Conservation (phyloP, 2,113 vertebrate species). For the Hippocampus guttulatus region DNA sequence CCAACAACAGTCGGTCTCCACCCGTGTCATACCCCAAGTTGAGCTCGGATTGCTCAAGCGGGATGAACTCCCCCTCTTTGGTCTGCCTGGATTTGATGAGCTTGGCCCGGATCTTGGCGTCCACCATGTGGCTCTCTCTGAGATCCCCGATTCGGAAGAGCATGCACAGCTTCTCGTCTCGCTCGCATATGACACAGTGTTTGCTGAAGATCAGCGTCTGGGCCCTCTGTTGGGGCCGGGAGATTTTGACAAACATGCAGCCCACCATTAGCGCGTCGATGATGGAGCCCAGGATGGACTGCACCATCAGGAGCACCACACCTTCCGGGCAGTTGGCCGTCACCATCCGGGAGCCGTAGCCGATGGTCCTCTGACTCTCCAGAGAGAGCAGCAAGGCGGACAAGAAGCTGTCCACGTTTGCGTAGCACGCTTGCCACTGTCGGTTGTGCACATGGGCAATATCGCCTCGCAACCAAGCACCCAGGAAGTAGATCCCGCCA, state of each 20-base stretch:
- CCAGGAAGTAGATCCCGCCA: slow-evolving; percentile 72
- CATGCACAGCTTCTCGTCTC: slow-evolving; percentile 75
- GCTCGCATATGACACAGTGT: slow-evolving; percentile 74
- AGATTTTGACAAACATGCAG: slow-evolving; percentile 87
- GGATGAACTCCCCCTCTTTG: slow-evolving; percentile 80
- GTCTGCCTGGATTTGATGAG: slow-evolving; percentile 82
- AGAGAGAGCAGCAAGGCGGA: slow-evolving; percentile 79
- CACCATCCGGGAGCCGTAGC: slow-evolving; percentile 78
- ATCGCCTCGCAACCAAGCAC: slow-evolving; percentile 73
- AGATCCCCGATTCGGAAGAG: slow-evolving; percentile 82
- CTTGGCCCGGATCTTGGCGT: slow-evolving; percentile 81
- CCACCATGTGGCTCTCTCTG: slow-evolving; percentile 82
- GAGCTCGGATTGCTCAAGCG: slow-evolving; percentile 81
- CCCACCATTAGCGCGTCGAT: slow-evolving; percentile 82
- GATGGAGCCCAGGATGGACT: slow-evolving; percentile 80
- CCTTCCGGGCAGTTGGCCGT: slow-evolving; percentile 75
- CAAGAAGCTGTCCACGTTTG: slow-evolving; percentile 77
- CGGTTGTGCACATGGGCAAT: slow-evolving; percentile 69
- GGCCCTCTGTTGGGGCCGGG: slow-evolving; percentile 79
- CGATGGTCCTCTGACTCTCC: slow-evolving; percentile 81
- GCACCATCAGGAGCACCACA: slow-evolving; percentile 72
- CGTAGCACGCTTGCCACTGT: slow-evolving; percentile 69
- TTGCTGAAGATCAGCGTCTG: slow-evolving; percentile 84
- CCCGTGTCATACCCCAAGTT: slow-evolving; percentile 81
- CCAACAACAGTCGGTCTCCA: slow-evolving; percentile 77